Conservation (phyloP, 2,797 vertebrate genomes). For the Coregonus suidteri region DNA sequence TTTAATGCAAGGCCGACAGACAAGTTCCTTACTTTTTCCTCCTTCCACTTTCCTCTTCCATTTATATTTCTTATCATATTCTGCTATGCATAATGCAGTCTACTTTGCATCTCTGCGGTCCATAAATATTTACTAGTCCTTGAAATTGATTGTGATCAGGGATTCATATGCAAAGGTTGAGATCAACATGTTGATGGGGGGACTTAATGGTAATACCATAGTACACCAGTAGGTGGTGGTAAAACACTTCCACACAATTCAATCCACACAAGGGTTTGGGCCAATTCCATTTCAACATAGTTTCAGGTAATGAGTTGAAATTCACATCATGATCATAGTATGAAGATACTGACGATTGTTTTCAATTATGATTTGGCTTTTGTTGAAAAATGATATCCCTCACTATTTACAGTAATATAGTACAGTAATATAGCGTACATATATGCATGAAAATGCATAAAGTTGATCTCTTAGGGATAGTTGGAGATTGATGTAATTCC, state of each 20-base stretch:
- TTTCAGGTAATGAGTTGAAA: neutral
- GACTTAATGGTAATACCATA: neutral
- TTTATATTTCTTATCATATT: neutral
- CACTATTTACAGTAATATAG: too few relatives aligned
- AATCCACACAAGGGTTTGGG: neutral
- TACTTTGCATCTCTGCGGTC: slow-evolving; percentile 17
- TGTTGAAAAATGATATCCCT: too few relatives aligned
- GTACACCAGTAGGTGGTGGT: slow-evolving; percentile 50
- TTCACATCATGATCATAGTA: too few relatives aligned
- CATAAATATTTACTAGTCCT: slow-evolving; percentile 12
- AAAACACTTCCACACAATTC: neutral
- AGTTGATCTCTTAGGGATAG: too few relatives aligned
- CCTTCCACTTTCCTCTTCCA: too few relatives aligned
- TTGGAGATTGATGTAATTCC: too few relatives aligned
- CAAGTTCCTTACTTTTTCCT: too few relatives aligned
- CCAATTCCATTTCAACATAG: neutral
- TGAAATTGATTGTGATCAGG: neutral
- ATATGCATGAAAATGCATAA: too few relatives aligned
- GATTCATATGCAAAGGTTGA: neutral
- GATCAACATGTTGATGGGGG: neutral
- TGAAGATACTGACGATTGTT: too few relatives aligned
- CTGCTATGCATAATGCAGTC: slow-evolving; percentile 38
- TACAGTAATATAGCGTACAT: too few relatives aligned
- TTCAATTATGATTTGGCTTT: too few relatives aligned
- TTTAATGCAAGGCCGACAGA: too few relatives aligned